These are phyloP conservation scores for Adelphocoris suturalis DNA, from an alignment of 2,888 invertebrate species.

Conservation along the genomic window DNA sequence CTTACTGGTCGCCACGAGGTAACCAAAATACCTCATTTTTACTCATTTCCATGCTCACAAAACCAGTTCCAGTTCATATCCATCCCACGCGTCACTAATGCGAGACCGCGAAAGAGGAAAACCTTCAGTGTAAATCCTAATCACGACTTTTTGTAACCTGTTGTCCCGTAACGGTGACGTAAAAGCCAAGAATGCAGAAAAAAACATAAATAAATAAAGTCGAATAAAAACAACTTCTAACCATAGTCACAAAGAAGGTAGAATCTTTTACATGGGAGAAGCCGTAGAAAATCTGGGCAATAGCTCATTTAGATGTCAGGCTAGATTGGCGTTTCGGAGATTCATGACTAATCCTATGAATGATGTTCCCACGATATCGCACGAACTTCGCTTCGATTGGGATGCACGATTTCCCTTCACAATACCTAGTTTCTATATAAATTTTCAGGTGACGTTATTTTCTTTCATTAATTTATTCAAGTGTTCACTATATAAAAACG, in stretches of 20 bases:
- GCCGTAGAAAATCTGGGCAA: background rate
- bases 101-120: too few species aligned
- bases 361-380: background rate
- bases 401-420: too few species aligned
- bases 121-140: background rate
- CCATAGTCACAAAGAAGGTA: background rate
- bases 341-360: background rate
- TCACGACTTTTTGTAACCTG: slow-evolving; percentile 30
- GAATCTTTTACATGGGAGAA: background rate
- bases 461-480: too few species aligned
- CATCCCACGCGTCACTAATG: too few species aligned
- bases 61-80: too few species aligned
- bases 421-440: too few species aligned
- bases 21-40: too few species aligned
- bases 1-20: too few species aligned
- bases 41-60: too few species aligned
- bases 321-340: background rate
- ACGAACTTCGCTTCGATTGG: too few species aligned
- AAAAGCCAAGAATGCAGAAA: background rate
- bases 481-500: too few species aligned
- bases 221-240: background rate
- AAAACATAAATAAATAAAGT: background rate
- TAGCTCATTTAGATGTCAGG: background rate
- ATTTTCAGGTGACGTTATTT: too few species aligned
- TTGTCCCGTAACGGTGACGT: background rate